A percentile compares a stretch with the other conserved stretches of the same genome.
These are phyloP conservation scores for Drosophila bifasciata DNA, from an alignment of 1,140 invertebrate genomes.

Conservation along the genomic window DNA sequence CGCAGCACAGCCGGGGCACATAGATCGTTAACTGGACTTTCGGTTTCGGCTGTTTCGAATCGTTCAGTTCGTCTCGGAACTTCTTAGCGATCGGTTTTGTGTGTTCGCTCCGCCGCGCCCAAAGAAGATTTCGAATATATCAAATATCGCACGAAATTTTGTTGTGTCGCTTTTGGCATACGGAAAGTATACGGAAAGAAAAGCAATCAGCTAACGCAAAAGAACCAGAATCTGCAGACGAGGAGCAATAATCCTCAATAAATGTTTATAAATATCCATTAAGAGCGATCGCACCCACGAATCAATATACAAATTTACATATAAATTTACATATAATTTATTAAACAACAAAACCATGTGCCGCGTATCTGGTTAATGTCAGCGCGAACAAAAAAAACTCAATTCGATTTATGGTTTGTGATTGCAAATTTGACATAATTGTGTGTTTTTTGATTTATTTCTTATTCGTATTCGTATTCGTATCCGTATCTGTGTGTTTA, in stretches of 20 bases:
- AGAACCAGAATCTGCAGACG: conserved; percentile 5
- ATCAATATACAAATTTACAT: conserved; percentile 17
- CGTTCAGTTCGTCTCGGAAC: conserved; percentile 75
- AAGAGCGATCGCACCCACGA: conserved; percentile 12
- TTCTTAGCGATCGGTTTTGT: conserved; percentile 69
- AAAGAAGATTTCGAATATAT: conserved; percentile 25
- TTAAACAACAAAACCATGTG: conserved; percentile 45
- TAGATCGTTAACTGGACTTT: conserved; percentile 69
- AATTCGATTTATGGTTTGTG: conserved; percentile 69
- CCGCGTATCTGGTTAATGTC: conserved; percentile 68
- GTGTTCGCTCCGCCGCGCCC: conserved; percentile 35
- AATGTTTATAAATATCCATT: conserved; percentile 57
- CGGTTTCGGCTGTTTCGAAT: conserved; percentile 53
- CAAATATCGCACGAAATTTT: conserved; percentile 26
- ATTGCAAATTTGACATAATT: conserved; percentile 79
- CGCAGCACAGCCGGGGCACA: conserved; percentile 25
- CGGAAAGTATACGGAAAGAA: conserved; percentile 51
- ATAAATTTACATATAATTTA: conserved; percentile 49
- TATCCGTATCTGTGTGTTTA: background rate
- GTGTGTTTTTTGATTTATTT: conserved; percentile 65
- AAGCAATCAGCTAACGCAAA: conserved; percentile 48
- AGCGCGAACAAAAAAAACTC: conserved; percentile 54
- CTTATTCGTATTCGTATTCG: too few species aligned
- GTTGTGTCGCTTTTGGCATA: conserved; percentile 34
- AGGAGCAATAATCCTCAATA: conserved; percentile 26